Evolutionary conservation across 2,888 invertebrate species (phyloP), one percentile per base, ranked within the genome.

Genomic region (Candidula unifasciata): DNA sequence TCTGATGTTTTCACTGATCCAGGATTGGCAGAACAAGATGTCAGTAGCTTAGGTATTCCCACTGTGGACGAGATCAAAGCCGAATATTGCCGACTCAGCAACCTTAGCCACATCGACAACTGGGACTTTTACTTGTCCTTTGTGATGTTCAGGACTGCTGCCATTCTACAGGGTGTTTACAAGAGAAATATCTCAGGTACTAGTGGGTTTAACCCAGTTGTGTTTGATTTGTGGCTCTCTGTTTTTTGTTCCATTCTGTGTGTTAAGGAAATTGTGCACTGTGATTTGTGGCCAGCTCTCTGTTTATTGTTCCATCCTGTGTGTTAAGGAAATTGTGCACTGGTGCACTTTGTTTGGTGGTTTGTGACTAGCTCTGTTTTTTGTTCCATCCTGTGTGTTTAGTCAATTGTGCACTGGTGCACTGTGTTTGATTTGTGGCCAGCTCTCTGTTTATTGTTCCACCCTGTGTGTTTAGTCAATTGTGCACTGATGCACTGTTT

Each of bases 91-190:
- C 52, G 82, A 33, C 82, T 84, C 16, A 86, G 85, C 84, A 87
- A 88, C 52, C 78, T 89, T 8, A 85, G 87, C 10, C 66, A 69
- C 10, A 86, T 91, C 37, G 85, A 83, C 24, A 89, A 88, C 83
- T 93, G 91, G 91, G 85, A 89, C 44, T 92, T 92, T 88, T 94
- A 94, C 87, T 87, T 94, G 76, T 93, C 92, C 6, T 94, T 92
- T 85, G 87, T 90, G 27, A 89, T 89, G 83, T 94, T 92, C 88
- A 88, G 94, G 18, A 88, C 90, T 57, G 92, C 93, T 0, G 92
- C 93, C 71, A 93, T 94, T 57, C n/a, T 92, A 33, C 94, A 94
- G 87, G 94, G 94, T 24, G 92, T 94, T 24, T 93, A 93, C 87
- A 93, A 93, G 80, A 86, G 94, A 64, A 86, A 89, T 3, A 80